A percentile compares a stretch with the other conserved stretches of the same genome.
phyloP scores from a whole-genome alignment of 1,140 invertebrate species.

The Vollenhovia emeryi region DNA sequence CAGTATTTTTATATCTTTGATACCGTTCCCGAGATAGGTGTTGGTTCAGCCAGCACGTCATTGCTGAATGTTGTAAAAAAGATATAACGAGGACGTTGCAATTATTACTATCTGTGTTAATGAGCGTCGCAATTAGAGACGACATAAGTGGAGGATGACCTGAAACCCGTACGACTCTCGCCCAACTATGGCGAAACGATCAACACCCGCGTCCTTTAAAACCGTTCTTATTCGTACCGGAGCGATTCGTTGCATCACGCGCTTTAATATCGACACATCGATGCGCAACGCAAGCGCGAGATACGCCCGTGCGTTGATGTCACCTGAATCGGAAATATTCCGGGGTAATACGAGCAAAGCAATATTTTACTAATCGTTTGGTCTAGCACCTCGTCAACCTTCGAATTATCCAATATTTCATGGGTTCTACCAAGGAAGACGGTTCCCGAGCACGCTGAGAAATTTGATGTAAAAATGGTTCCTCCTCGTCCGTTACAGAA shows the following conservation, averaged over 20 bases:
- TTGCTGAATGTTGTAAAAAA: background rate
- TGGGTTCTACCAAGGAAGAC: background rate
- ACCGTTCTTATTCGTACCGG: background rate
- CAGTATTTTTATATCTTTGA: background rate
- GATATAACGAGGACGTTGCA: constrained; percentile 46
- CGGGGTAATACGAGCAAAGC: background rate
- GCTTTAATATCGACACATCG: background rate
- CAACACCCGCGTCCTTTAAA: constrained; percentile 5
- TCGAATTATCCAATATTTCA: background rate
- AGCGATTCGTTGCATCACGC: background rate
- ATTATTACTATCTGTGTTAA: constrained; percentile 34
- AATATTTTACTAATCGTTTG: background rate
- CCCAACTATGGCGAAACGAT: background rate
- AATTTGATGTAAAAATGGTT: background rate
- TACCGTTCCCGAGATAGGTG: background rate
- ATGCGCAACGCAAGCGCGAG: background rate
- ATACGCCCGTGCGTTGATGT: constrained; percentile 9
- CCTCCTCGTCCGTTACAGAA: background rate
- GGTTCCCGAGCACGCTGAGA: background rate
- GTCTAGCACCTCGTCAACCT: background rate
- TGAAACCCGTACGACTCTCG: constrained; percentile 36
- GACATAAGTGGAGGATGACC: constrained; percentile 53
- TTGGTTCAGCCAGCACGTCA: background rate
- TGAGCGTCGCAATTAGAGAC: constrained; percentile 62
- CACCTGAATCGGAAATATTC: background rate